Evolutionary conservation across 2,113 vertebrate species (phyloP).

Genomic region (Phylloscopus trochilus): DNA sequence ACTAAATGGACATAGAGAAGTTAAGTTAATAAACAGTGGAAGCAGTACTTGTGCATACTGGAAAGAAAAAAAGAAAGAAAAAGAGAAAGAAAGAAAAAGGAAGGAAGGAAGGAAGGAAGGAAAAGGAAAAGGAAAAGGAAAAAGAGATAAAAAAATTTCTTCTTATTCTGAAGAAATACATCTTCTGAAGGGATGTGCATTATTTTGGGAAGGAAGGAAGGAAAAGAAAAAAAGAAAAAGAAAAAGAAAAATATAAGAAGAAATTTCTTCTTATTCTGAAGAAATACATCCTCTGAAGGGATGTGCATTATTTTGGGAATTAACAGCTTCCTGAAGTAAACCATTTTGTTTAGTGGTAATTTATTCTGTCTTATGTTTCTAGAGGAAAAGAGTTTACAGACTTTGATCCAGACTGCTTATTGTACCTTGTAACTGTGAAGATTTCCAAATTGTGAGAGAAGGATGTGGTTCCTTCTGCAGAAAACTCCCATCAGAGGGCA

Average conservation of each 20-base stretch:
- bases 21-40: background rate
- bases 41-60: fast-evolving
- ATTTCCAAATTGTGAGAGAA: background rate
- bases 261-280: background rate
- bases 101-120: no score
- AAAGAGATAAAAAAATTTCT: no score
- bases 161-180: background rate
- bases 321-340: background rate
- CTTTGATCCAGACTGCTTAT: background rate
- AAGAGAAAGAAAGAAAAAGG: background rate
- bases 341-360: background rate
- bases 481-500: background rate
- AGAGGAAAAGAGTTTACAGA: background rate
- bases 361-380: background rate
- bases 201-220: background rate
- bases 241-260: fast-evolving
- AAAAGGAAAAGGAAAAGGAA: fast-evolving
- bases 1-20: background rate
- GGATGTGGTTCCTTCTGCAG: background rate
- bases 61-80: background rate
- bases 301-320: background rate
- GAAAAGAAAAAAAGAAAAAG: no score
- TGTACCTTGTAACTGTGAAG: background rate
- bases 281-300: background rate
- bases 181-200: background rate